Evolutionary conservation across 2,888 invertebrate genomes (phyloP).

Genomic region (Drosophila limbata): DNA sequence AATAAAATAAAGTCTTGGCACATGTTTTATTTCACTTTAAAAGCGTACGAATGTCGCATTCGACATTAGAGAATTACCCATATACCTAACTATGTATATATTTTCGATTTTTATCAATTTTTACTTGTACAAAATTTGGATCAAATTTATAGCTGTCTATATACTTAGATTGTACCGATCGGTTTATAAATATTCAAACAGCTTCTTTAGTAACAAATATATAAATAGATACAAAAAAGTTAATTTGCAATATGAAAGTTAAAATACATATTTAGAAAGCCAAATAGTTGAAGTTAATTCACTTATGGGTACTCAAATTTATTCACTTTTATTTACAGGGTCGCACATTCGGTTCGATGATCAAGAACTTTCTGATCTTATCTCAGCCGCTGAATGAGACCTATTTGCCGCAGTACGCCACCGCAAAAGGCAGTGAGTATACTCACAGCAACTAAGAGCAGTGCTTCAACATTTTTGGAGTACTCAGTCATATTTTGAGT

Average conservation of each 20-base stretch:
- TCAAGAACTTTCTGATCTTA: slow-evolving; percentile 88
- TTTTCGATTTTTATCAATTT: background rate
- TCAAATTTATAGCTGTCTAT: background rate
- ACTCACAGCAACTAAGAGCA: background rate
- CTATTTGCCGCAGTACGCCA: slow-evolving; percentile 90
- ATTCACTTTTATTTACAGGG: slow-evolving; percentile 87
- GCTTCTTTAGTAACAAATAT: background rate
- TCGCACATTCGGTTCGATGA: slow-evolving; percentile 90
- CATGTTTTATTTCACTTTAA: too few species aligned
- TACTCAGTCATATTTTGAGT: slow-evolving; percentile 4
- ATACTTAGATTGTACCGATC: background rate
- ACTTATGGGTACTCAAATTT: background rate
- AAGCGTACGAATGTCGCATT: too few species aligned
- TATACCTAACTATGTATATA: too few species aligned
- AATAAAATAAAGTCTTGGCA: too few species aligned
- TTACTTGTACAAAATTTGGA: background rate
- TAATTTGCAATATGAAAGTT: slow-evolving; percentile 27
- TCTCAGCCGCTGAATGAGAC: slow-evolving; percentile 88
- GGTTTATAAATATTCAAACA: background rate
- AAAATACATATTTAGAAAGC: background rate
- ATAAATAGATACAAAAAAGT: slow-evolving; percentile 3
- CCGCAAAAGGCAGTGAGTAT: slow-evolving; percentile 88
- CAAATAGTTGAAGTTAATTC: background rate
- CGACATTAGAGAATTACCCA: too few species aligned
- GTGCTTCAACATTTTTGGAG: slow-evolving; percentile 1